phyloP scores from a whole-genome alignment of 2,888 invertebrate genomes.

The Ischnus inquisitorius region DNA sequence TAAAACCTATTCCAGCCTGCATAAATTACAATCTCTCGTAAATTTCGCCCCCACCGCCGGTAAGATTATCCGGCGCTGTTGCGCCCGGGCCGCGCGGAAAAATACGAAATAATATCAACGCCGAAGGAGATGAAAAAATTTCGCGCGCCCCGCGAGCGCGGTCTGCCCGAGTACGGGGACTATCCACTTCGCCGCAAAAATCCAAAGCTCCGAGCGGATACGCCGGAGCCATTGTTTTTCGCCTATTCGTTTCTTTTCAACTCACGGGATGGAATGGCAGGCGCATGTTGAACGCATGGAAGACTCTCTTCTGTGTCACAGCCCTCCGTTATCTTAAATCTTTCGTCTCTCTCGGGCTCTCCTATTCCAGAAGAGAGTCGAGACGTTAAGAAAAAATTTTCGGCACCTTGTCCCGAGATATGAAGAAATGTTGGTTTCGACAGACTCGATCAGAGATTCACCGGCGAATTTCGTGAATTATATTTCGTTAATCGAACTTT shows the following conservation, averaged over 20 bases:
- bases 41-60: not conserved
- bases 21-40: not conserved
- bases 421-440: not conserved
- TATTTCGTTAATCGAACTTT: not conserved
- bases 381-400: not conserved
- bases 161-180: not conserved
- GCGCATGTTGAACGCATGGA: slow-evolving; percentile 65
- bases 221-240: too few relatives aligned
- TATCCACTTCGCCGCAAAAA: not conserved
- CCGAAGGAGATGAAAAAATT: not conserved
- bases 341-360: slow-evolving; percentile 1
- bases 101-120: slow-evolving; percentile 8
- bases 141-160: not conserved
- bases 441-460: not conserved
- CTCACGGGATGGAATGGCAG: slow-evolving; percentile 59
- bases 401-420: slow-evolving; percentile 14
- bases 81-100: not conserved
- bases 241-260: slow-evolving; percentile 1
- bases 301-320: slow-evolving; percentile 46
- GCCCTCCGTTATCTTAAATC: slow-evolving; percentile 46
- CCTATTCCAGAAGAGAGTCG: not conserved
- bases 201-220: not conserved
- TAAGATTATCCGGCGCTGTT: not conserved
- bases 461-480: not conserved
- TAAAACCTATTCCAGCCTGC: not conserved